Evolutionary conservation across 2,888 invertebrate genomes (phyloP), one percentile per base, ranked within the genome.

Genomic region (Pediacus dermestoides): DNA sequence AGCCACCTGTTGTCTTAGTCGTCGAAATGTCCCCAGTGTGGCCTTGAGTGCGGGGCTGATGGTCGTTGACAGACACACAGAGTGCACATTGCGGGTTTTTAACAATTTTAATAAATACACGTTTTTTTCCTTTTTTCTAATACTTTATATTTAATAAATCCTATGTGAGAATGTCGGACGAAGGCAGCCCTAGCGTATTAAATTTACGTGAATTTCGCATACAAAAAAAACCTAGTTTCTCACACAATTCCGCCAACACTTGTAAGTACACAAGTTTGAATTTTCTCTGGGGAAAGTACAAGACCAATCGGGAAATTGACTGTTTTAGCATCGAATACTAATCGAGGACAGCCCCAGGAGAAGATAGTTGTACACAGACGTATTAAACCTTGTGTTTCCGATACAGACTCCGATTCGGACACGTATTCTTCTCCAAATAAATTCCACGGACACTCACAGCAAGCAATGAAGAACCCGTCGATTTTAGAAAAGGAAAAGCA

Each of bases 121-220:
- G n/a, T n/a, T n/a, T n/a, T n/a, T n/a, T n/a, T n/a, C n/a, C n/a
- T n/a, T n/a, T n/a, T n/a, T n/a, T n/a, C n/a, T n/a, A n/a, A n/a
- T n/a, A n/a, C n/a, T n/a, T n/a, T n/a, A n/a, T n/a, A n/a, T n/a
- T n/a, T n/a, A n/a, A n/a, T n/a, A n/a, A n/a, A n/a, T n/a, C n/a
- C n/a, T n/a, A n/a, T n/a, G 27, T 30, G 6, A 44, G 34, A 30
- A 70, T 68, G 64, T 58, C 67, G 41, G 68, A 70, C 41, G 66
- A 68, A 43, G 76, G 74, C 57, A 78, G 76, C 58, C 76, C 78
- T 32, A 78, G 74, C 63, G 70, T 77, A 54, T 68, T 80, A 60
- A 78, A 79, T 67, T 71, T 84, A 52, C 74, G 82, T 57, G 80
- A 77, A 62, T 84, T 82, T 63, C 76, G 82, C 59, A 81, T 81